Evolutionary conservation across 2,888 invertebrate species (phyloP), one percentile per base, ranked within the genome.

Genomic region (Osmoderma eremita): DNA sequence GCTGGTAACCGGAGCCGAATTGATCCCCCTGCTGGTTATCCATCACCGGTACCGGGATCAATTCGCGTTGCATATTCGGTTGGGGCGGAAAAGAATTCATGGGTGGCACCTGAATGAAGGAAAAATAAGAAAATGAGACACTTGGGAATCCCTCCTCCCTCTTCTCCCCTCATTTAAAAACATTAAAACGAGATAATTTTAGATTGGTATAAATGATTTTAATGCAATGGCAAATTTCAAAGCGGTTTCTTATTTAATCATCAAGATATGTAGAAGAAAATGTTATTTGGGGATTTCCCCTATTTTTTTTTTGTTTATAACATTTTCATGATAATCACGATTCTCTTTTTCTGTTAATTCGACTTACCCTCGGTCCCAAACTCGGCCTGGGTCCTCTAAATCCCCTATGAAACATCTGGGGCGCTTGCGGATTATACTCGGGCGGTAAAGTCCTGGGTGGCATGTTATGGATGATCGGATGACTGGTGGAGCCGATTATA

Each of bases 31-130:
- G 83, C 62, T 83, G 78, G 69, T 83, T 83, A 71, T 87, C 87
- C 67, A 87, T 84, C 0, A 90, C 90, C 15, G 93, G 93, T 71
- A 95, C 93, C 24, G 90, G 91, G 51, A 94, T 91, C 15, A 91
- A 81, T 79, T 91, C 91, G 20, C 91, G 84, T 74, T 89, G 90
- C 1, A 84, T 75, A 48, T 36, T 83, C 79, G 56, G 83, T 78
- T 70, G 76, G 36, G 77, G 72, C 69, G 74, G 76, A 67, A 79
- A 77, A 45, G 76, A 72, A 61, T 69, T 72, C 67, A n/a, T 84
- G 81, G 50, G 84, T 83, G 20, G 84, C 24, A 0, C 82, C 65
- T 51, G 41, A 54, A 8, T 53, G 18, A 63, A n/a, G 24, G 30
- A 5, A 30, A 30, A n/a, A n/a, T n/a, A n/a, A n/a, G n/a, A n/a